Percentiles rank a stretch among this genome's conserved stretches.
phyloP scores from a whole-genome alignment of 2,888 invertebrate genomes.

The Fabriciana adippe region DNA sequence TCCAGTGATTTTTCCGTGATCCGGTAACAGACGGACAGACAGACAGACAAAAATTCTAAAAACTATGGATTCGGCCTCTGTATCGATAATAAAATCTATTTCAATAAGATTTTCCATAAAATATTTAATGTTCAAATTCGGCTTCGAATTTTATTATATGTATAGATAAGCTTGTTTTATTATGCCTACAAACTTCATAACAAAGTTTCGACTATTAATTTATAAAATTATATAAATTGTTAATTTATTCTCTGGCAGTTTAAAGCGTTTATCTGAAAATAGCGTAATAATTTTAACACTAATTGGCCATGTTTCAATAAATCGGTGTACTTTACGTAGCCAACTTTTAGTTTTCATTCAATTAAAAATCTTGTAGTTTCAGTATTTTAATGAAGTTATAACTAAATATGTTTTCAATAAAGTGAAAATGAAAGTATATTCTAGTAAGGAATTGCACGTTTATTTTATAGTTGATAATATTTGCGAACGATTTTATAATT shows the following conservation, averaged over 20 bases:
- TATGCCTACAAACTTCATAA: not conserved
- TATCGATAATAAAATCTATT: no score
- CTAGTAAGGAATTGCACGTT: no score
- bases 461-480: no score
- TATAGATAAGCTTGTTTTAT: no score
- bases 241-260: slow-evolving; percentile 4
- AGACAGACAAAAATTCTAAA: no score
- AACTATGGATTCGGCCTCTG: no score
- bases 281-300: slow-evolving; percentile 9
- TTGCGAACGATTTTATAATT: no score
- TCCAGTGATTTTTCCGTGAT: no score
- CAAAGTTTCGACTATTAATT: not conserved
- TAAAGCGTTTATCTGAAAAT: not conserved
- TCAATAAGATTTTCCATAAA: no score
- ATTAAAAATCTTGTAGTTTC: slow-evolving; percentile 14
- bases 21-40: no score
- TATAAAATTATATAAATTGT: slow-evolving; percentile 5
- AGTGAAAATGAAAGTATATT: not conserved
- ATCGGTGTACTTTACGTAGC: slow-evolving; percentile 23
- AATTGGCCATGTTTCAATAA: slow-evolving; percentile 14
- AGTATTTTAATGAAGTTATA: not conserved
- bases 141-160: no score
- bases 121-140: no score
- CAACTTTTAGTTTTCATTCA: slow-evolving; percentile 24
- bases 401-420: not conserved